phyloP scores from a whole-genome alignment of 64 coral and sea anemone genomes.

The Pocillopora damicornis region DNA sequence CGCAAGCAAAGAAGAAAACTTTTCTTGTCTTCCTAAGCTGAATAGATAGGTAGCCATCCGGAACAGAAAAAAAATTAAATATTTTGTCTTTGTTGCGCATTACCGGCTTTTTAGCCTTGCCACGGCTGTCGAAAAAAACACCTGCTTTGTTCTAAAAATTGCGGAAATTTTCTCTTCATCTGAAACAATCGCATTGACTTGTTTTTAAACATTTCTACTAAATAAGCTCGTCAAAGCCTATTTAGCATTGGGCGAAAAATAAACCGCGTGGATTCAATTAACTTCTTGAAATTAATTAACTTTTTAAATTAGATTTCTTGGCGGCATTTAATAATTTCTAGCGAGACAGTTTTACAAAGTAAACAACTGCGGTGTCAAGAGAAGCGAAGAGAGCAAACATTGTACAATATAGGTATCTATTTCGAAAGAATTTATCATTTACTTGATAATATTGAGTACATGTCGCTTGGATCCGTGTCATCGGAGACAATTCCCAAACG shows the following conservation, averaged over 20 bases:
- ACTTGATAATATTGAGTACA: conserved; percentile 24
- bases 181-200: not conserved
- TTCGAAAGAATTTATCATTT: conserved; percentile 12
- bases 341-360: conserved; percentile 16
- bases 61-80: too few relatives aligned
- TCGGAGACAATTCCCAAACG: not conserved
- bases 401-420: not conserved
- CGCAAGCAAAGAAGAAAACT: not conserved
- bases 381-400: conserved; percentile 15
- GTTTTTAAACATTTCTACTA: not conserved
- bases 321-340: conserved; percentile 9
- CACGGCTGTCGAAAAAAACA: not conserved
- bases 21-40: too few relatives aligned
- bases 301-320: conserved; percentile 13
- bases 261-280: not conserved
- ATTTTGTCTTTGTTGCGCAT: too few relatives aligned
- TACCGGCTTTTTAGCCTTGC: not conserved
- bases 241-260: not conserved
- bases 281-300: conserved; percentile 21
- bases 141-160: not conserved
- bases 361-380: conserved; percentile 11
- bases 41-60: too few relatives aligned
- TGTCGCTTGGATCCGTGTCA: not conserved
- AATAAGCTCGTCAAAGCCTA: not conserved
- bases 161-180: not conserved